Base-by-base conservation (phyloP, 1,140 invertebrate species). In the Orussus abietinus region DNA sequence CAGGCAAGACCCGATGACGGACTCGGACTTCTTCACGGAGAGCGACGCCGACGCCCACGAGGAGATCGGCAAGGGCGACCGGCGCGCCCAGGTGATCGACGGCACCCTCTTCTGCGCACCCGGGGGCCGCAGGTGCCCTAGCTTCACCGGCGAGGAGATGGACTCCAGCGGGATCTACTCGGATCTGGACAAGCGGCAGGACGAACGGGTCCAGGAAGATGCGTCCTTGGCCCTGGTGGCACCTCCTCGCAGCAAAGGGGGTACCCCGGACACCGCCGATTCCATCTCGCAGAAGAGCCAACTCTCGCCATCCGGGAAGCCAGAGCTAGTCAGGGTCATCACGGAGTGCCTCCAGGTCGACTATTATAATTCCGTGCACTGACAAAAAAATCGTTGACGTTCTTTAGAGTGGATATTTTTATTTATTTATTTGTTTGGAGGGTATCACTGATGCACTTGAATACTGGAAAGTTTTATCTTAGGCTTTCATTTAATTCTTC, bases 11-110 rank as follows among this genome's bases (percentile, higher is more conserved):
- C 85, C 86, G 1, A 89, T 90, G 86, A 91, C 88, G 0, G 88
- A 90, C 67, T 91, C 88, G 0, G 88, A 91, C 62, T 90, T 91
- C 62, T 91, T 89, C 57, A 90, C 87, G 4, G 88, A 90, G 71
- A 88, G 85, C 53, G 88, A 90, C 69, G 86, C 85, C 0, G 88
- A 90, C 62, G 81, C 80, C 2, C 79, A 84, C 62, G 86, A 89
- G 44, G 85, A 89, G 14, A 83, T 64, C 69, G 82, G 60, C 49
- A 78, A 77, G 4, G 83, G 84, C 2, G 86, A 90, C 59, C 74
- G 84, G 11, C 70, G 74, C 38, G 85, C 84, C 33, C 84, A 86
- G 66, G 84, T 90, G 4, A 90, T 90, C 25, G 88, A 91, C 65
- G 88, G 88, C 2, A 87, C 86, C 3, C 64, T 91, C 0, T 91